Percentiles rank a stretch among this genome's conserved stretches.
Evolutionary conservation across 1,140 invertebrate genomes (phyloP).

Genomic region (Bombus cullumanus): DNA sequence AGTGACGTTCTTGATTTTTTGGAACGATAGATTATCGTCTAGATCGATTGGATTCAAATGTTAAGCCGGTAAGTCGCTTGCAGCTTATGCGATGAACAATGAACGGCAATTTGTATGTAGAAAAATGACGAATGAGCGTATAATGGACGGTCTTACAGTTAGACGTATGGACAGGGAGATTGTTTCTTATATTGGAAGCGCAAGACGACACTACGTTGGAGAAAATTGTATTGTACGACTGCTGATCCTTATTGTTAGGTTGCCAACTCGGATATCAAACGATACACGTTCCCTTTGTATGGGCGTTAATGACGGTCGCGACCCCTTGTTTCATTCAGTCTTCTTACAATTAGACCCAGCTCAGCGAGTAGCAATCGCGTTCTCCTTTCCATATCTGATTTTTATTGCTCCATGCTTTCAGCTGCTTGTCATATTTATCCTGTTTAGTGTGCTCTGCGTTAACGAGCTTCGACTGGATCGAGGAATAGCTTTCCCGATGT

Average conservation of each 20-base stretch:
- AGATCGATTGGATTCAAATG: slow-evolving; percentile 1
- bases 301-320: slow-evolving; percentile 36
- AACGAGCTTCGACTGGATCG: neutral
- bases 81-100: slow-evolving; percentile 22
- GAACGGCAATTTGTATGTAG: slow-evolving; percentile 33
- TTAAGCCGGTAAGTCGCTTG: neutral
- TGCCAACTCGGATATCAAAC: slow-evolving; percentile 7
- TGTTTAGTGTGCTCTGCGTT: neutral
- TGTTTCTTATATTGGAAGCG: slow-evolving; percentile 1
- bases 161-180: neutral
- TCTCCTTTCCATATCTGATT: slow-evolving; percentile 13
- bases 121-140: slow-evolving; percentile 35
- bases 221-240: slow-evolving; percentile 46
- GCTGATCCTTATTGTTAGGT: slow-evolving; percentile 31
- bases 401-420: neutral
- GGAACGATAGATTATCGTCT: neutral
- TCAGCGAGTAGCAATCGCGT: neutral
- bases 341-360: neutral
- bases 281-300: slow-evolving; percentile 5
- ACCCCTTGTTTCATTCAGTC: neutral
- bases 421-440: neutral
- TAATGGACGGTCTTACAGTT: slow-evolving; percentile 22
- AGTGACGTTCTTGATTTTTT: neutral
- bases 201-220: slow-evolving; percentile 26
- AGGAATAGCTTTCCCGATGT: too few species aligned